Base-by-base conservation (phyloP, 2,113 vertebrate species). In the Mastomys coucha region DNA sequence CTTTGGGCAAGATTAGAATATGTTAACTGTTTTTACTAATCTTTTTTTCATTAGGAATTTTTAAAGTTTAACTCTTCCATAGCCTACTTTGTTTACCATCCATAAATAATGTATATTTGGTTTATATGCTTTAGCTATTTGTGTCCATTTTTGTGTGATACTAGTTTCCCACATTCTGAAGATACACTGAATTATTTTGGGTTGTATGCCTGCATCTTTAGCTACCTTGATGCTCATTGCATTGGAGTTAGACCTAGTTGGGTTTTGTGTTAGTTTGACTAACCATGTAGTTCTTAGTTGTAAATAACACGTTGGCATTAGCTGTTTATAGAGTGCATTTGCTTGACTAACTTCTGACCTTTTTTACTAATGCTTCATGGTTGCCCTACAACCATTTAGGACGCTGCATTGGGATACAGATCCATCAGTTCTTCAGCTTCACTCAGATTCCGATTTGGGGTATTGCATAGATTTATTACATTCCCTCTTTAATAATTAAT, bases 351-450 rank as follows among this genome's bases (percentile, higher is more conserved):
- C 98, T 97, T 99, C 95, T 99, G 98, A 97, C 98, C 99, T 99
- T 98, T 99, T 99, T 99, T 98, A 99, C 99, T 99, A 99, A 99
- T 99, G 99, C 99, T 99, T 99, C 99, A 98, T 99, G 99, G 98
- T 99, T 99, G 99, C 98, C 98, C 99, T 98, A 99, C 99, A 99
- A 99, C 99, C 99, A 99, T 98, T 99, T 99, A 99, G 99, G 99
- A 99, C 99, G 99, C 99, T 99, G 98, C 99, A 99, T 98, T 99
- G 99, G 99, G 99, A 99, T 99, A 99, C 99, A 99, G 99, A 99
- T 99, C 99, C 99, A 97, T 99, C 99, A 98, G 99, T 99, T 98
- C 99, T 99, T 98, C 99, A 99, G 99, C 99, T 99, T 99, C 99
- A 99, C 99, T 99, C 99, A 99, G 99, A 99, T 98, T 99, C 99